These are phyloP conservation scores for Ophion ellenae DNA, from an alignment of 2,888 invertebrate species.

Conservation along the genomic window DNA sequence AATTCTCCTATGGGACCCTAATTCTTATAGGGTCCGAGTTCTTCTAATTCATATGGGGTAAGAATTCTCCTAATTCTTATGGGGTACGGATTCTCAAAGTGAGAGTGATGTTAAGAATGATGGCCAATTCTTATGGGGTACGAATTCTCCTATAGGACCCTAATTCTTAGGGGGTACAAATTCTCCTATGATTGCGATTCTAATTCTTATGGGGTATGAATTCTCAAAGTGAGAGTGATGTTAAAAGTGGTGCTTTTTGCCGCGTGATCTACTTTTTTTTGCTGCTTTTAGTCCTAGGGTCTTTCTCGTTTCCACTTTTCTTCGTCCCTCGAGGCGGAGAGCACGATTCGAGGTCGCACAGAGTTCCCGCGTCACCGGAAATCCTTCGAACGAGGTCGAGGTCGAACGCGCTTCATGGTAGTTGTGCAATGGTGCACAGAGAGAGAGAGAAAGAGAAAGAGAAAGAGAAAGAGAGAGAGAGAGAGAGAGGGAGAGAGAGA, in stretches of 20 bases:
- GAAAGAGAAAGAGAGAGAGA: neutral
- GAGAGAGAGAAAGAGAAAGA: neutral
- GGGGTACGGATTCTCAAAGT: no score
- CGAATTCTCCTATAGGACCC: no score
- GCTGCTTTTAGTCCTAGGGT: neutral
- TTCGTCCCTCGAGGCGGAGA: conserved; percentile 54
- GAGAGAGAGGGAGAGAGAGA: neutral
- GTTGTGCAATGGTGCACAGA: conserved; percentile 23
- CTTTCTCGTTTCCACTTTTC: conserved; percentile 27
- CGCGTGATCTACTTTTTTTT: conserved; percentile 11
- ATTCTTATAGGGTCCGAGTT: no score
- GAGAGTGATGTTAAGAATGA: neutral
- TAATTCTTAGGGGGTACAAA: no score
- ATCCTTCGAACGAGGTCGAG: conserved; percentile 69
- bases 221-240: neutral
- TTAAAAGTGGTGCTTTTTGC: conserved; percentile 1
- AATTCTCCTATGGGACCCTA: no score
- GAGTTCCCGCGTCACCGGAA: conserved; percentile 59
- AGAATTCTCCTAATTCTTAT: no score
- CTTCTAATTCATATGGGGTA: no score
- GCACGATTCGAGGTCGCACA: conserved; percentile 61
- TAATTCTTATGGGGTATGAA: no score
- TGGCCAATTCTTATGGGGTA: no score
- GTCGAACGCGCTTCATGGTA: conserved; percentile 62
- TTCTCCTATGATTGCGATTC: no score